Evolutionary conservation across 1,140 invertebrate genomes (phyloP).

Genomic region (Panulirus ornatus): DNA sequence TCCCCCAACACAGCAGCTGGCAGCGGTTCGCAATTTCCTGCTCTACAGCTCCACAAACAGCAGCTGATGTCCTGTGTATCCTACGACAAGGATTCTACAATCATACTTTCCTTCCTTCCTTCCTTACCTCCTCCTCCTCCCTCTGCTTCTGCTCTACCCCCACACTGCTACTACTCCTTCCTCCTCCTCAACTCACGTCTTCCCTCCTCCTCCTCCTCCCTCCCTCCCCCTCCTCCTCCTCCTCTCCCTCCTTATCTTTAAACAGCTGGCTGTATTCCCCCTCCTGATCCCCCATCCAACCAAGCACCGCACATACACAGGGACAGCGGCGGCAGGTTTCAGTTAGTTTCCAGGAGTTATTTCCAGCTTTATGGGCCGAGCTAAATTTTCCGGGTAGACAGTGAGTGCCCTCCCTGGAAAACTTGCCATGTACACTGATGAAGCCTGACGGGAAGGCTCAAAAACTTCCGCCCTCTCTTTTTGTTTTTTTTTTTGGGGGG

Average conservation of each 20-base stretch:
- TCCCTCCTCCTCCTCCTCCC: background rate
- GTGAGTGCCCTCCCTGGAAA: conserved; percentile 71
- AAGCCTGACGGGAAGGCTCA: conserved; percentile 68
- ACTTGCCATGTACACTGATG: conserved; percentile 72
- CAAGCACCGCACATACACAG: conserved; percentile 71
- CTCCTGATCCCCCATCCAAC: conserved; percentile 67
- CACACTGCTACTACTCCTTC: background rate
- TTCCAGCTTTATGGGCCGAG: conserved; percentile 69
- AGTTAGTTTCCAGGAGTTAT: conserved; percentile 73
- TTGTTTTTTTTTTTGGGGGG: conserved; percentile 25
- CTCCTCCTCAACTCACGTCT: conserved; percentile 24
- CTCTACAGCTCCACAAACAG: conserved; percentile 41
- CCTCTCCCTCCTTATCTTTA: conserved; percentile 61
- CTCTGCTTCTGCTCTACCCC: conserved; percentile 25
- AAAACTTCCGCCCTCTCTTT: conserved; percentile 66
- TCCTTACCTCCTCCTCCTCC: conserved; percentile 29
- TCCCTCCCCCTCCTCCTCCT: conserved; percentile 8
- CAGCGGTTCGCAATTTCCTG: conserved; percentile 36
- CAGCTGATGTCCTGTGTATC: conserved; percentile 32
- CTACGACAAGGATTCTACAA: conserved; percentile 56
- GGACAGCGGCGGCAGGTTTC: conserved; percentile 68
- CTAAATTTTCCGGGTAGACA: conserved; percentile 73
- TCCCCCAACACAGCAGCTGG: conserved; percentile 24
- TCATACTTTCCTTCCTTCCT: conserved; percentile 55
- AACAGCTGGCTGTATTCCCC: conserved; percentile 61